phyloP scores from a whole-genome alignment of 2,113 vertebrate genomes.

The Nycticebus coucang region DNA sequence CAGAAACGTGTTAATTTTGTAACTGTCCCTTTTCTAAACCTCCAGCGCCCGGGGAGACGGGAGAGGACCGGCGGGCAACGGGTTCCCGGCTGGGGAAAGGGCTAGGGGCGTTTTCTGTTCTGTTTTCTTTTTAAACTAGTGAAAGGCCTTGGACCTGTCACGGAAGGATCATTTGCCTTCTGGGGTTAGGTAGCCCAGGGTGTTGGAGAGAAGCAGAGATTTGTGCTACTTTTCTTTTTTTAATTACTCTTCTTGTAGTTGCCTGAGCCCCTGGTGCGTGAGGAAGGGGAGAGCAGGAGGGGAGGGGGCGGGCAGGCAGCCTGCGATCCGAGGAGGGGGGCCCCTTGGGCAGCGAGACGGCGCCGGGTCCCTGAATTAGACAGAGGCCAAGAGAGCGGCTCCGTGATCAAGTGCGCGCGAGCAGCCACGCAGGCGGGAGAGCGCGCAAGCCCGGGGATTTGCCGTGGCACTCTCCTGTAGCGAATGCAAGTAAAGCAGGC shows the following conservation, averaged over 20 bases:
- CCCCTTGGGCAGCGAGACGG: slow-evolving; percentile 56
- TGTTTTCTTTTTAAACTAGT: slow-evolving; percentile 18
- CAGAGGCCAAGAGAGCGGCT: slow-evolving; percentile 65
- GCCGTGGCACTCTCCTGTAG: slow-evolving; percentile 88
- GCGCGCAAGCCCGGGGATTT: slow-evolving; percentile 92
- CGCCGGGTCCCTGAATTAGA: slow-evolving; percentile 61
- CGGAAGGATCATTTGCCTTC: neutral
- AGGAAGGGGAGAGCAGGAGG: neutral
- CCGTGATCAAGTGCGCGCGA: slow-evolving; percentile 91
- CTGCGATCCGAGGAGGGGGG: slow-evolving; percentile 33
- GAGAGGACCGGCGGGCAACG: fast-evolving
- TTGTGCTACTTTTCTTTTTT: slow-evolving; percentile 3
- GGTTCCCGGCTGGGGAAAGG: neutral
- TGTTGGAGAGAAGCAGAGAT: neutral
- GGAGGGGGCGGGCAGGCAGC: slow-evolving; percentile 36
- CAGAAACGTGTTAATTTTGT: neutral
- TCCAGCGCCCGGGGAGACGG: neutral
- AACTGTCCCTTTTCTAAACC: neutral
- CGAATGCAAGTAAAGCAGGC: slow-evolving; percentile 91
- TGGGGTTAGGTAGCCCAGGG: neutral
- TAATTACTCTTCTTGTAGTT: slow-evolving; percentile 29
- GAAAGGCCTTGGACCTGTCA: slow-evolving; percentile 19
- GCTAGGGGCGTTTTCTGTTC: neutral
- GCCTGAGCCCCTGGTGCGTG: neutral
- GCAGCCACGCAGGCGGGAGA: slow-evolving; percentile 89